Base-by-base conservation (phyloP, 2,113 vertebrate species). In the Enhydra lutris region DNA sequence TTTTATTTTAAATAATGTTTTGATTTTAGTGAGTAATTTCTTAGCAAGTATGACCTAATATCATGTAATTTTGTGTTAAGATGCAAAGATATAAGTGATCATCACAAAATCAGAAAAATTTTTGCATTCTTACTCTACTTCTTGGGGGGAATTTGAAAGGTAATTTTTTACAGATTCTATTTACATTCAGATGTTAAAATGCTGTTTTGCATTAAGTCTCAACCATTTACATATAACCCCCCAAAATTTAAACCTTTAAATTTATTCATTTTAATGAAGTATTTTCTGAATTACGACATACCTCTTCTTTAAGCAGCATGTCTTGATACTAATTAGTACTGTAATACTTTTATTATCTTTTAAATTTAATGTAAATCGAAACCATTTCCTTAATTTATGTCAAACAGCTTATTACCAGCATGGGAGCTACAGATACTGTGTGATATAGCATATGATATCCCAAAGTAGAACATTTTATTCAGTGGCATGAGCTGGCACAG, bases 391-490 rank as follows among this genome's bases (percentile, higher is more conserved):
- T 94, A 95, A 95, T 95, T 96, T 95, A 94, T 98, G 74, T 97
- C 95, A 69, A 34, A 97, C 73, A 88, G 85, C 93, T 96, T 95
- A 96, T 90, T 97, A 61, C 52, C 90, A 95, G 85, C 71, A 55
- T 90, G 94, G 36, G 89, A 95, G 78, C 94, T 88, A 7, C 74
- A 94, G 91, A 87, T 94, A 95, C 5, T 93, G 45, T 97, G 86
- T 96, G 92, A 96, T 97, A 94, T 94, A 97, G 96, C 91, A 97
- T 95, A 96, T 81, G 63, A 93, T 86, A 78, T 94, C 67, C 55
- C 97, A 97, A 98, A 99, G 98, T 97, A 99, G 98, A 95, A 95
- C 92, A 96, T 97, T 97, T 97, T 96, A 98, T 98, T 98, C 98
- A 96, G 57, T 97, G 84, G 26, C 97, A 98, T 97, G 97, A 96